phyloP scores from a whole-genome alignment of 2,113 vertebrate species.

The Barnardius zonarius region DNA sequence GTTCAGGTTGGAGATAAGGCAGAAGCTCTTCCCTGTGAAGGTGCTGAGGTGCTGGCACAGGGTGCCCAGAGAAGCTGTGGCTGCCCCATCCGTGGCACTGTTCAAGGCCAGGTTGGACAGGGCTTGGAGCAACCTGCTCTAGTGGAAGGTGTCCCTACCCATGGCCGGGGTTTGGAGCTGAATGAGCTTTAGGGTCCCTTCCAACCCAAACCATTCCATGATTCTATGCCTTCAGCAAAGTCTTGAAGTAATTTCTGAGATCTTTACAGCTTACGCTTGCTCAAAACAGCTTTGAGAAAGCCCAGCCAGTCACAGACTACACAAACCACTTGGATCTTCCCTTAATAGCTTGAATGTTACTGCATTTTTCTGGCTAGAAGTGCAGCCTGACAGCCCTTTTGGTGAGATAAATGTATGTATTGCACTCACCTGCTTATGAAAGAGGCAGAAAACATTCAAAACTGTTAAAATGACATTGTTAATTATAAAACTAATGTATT shows the following conservation, averaged over 20 bases:
- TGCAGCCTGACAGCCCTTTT: not conserved
- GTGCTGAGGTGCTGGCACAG: too few species aligned
- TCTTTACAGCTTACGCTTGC: not conserved
- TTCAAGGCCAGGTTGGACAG: not conserved
- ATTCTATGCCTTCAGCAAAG: not conserved
- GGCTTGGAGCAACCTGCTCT: not conserved
- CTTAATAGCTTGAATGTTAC: not conserved
- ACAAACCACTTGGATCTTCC: not conserved
- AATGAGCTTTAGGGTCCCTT: not conserved
- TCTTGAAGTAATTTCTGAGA: not conserved
- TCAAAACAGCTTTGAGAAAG: not conserved
- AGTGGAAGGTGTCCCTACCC: not conserved
- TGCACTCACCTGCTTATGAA: not conserved
- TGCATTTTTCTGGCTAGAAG: not conserved
- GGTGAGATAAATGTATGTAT: fast-evolving
- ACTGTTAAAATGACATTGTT: not conserved
- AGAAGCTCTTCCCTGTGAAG: too few species aligned
- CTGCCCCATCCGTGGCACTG: not conserved
- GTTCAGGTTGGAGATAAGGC: too few species aligned
- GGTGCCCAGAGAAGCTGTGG: too few species aligned
- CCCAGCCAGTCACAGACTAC: too few species aligned
- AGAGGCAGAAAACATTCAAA: not conserved
- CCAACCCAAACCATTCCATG: not conserved
- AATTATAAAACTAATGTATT: too few species aligned
- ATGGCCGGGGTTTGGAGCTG: not conserved